Conservation (phyloP, 2,888 invertebrate genomes). For the Drosophila hamatofila region DNA sequence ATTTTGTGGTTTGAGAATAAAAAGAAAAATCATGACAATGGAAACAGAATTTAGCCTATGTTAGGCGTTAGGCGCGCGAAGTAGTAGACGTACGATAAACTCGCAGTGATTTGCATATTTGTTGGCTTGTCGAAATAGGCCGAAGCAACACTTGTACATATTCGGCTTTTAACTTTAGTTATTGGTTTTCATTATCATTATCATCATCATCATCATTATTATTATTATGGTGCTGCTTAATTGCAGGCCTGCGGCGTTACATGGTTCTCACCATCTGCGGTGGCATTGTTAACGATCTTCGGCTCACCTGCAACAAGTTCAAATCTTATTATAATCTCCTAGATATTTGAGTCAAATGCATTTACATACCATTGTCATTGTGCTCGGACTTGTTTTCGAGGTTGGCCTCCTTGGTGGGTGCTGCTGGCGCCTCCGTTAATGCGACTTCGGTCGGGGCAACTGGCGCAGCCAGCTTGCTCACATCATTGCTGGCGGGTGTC, state of each 20-base stretch:
- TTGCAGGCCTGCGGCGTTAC: conserved; percentile 84
- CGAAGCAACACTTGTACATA: conserved; percentile 61
- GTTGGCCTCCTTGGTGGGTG: conserved; percentile 52
- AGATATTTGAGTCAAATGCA: neutral
- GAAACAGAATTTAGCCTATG: conserved; percentile 38
- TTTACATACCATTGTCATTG: conserved; percentile 74
- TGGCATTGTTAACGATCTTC: conserved; percentile 81
- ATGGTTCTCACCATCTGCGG: conserved; percentile 72
- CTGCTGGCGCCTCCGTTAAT: conserved; percentile 43
- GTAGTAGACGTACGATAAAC: conserved; percentile 32
- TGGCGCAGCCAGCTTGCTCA: conserved; percentile 45
- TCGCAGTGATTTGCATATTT: conserved; percentile 38
- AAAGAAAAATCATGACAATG: conserved; percentile 39
- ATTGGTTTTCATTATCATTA: conserved; percentile 49
- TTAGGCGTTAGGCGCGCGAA: conserved; percentile 22
- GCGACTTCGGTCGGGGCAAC: conserved; percentile 31
- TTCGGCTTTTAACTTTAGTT: conserved; percentile 55
- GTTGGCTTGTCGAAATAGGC: conserved; percentile 49
- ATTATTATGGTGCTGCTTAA: conserved; percentile 51
- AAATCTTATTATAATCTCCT: neutral
- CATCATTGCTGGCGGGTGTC: conserved; percentile 46
- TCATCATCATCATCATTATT: conserved; percentile 10
- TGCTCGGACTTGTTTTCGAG: conserved; percentile 69
- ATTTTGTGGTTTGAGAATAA: conserved; percentile 33
- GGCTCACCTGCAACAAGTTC: conserved; percentile 77